These are phyloP conservation scores for Sarcophaga caerulescens DNA, from an alignment of 2,888 invertebrate species.

Conservation along the genomic window DNA sequence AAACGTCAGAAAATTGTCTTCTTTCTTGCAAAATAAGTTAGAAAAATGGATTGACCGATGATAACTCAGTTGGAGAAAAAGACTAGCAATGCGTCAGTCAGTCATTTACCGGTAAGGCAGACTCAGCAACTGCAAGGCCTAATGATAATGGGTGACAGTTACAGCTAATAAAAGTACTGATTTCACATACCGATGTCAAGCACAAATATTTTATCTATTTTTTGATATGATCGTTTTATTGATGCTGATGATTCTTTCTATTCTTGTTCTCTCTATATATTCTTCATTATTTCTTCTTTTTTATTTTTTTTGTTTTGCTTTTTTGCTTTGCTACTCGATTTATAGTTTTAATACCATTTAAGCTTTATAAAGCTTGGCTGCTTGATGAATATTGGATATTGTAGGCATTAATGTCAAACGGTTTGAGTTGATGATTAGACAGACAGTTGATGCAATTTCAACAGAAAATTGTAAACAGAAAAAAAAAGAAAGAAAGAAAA, in stretches of 20 bases:
- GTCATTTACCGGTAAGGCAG: background rate
- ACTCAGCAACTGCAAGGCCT: constrained; percentile 14
- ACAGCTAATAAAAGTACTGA: constrained; percentile 65
- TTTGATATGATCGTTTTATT: constrained; percentile 60
- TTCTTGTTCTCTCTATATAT: background rate
- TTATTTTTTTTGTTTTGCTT: background rate
- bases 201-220: constrained; percentile 61
- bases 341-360: background rate
- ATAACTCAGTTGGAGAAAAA: background rate
- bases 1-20: constrained; percentile 31
- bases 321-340: background rate
- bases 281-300: background rate
- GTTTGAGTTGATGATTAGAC: constrained; percentile 62
- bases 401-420: constrained; percentile 62
- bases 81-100: background rate
- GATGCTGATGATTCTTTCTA: constrained; percentile 17
- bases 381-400: constrained; percentile 26
- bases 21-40: background rate
- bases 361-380: constrained; percentile 20
- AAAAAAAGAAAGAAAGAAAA: constrained; percentile 13
- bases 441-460: constrained; percentile 53
- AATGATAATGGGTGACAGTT: constrained; percentile 64
- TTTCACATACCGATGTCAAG: constrained; percentile 64
- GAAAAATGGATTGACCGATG: background rate
- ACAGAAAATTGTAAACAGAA: constrained; percentile 8